Base-by-base conservation (phyloP, 2,888 invertebrate genomes). In the Melanchra persicariae region DNA sequence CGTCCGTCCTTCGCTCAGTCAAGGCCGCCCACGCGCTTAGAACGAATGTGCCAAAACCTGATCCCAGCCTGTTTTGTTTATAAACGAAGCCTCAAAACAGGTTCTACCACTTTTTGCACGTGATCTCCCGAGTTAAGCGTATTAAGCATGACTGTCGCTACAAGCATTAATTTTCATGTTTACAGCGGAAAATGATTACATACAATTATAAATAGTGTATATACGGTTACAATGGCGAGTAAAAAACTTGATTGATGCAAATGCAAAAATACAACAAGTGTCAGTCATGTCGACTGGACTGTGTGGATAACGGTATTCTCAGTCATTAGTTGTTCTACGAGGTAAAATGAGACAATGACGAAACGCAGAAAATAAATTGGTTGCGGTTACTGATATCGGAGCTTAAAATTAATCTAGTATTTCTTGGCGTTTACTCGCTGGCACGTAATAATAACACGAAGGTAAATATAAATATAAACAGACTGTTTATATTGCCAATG, bases 21-120 rank as follows among this genome's bases (percentile, higher is more conserved):
- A 94, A 95, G 95, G 95, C 92, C 94, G 92, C 91, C 93, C 90
- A 93, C 93, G 90, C 91, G 87, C 83, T 87, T 87, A 85, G 86
- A 83, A 86, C 88, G 82, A 85, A 88, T 87, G 84, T 84, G 84
- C 81, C 84, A 85, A 88, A 91, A 92, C 91, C 91, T 89, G 92
- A 88, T 89, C 85, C 85, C 85, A 85, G 81, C 87, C 86, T 72
- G 87, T 88, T 89, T 88, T 92, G 91, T 92, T 91, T 90, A 90
- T 89, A 89, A 86, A 87, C 86, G 81, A 84, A 89, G 77, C 85
- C 83, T 84, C 83, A 70, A 87, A 90, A 91, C 91, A 83, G 80
- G 91, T 91, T 89, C 63, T 7, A 59, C 79, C 71, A 79, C 79
- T 74, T 77, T 81, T 70, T 54, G 72, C 85, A 88, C 83, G 85